Conservation (phyloP, 2,797 vertebrate species). For the Semotilus atromaculatus region DNA sequence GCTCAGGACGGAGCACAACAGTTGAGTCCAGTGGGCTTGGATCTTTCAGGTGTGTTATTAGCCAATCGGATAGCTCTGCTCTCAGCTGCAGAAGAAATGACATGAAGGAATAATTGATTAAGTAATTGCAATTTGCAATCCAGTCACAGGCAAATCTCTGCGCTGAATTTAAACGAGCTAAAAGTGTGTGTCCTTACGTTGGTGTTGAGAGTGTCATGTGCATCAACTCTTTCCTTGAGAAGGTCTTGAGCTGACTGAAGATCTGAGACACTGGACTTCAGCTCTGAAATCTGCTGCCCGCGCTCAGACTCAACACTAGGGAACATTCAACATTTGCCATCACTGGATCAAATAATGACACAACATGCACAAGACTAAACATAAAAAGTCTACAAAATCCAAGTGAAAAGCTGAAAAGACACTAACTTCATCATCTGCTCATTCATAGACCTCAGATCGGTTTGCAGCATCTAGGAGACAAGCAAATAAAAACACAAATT, state of each 20-base stretch:
- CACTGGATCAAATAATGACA: background rate
- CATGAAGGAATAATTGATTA: background rate
- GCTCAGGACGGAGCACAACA: conserved; percentile 56
- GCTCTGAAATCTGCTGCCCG: conserved; percentile 42
- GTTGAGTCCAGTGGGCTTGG: background rate
- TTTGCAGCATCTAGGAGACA: conserved; percentile 49
- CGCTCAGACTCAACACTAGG: conserved; percentile 52
- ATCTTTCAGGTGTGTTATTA: conserved; percentile 49
- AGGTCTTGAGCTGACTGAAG: conserved; percentile 44
- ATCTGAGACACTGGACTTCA: conserved; percentile 50
- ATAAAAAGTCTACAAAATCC: background rate
- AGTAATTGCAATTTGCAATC: background rate
- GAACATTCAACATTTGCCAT: background rate
- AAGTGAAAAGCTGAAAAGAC: background rate
- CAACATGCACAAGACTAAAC: background rate
- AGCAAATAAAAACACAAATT: background rate
- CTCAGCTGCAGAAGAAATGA: conserved; percentile 52
- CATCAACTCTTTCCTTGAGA: conserved; percentile 47
- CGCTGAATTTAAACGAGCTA: background rate
- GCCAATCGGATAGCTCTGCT: conserved; percentile 59
- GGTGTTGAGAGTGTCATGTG: conserved; percentile 43
- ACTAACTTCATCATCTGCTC: conserved; percentile 36
- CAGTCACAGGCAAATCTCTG: background rate
- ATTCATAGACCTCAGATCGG: conserved; percentile 47
- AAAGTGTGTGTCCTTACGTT: conserved; percentile 31